A percentile compares a stretch with the other conserved stretches of the same genome.
Conservation (phyloP, 2,888 invertebrate species). For the Apamea sordens region DNA sequence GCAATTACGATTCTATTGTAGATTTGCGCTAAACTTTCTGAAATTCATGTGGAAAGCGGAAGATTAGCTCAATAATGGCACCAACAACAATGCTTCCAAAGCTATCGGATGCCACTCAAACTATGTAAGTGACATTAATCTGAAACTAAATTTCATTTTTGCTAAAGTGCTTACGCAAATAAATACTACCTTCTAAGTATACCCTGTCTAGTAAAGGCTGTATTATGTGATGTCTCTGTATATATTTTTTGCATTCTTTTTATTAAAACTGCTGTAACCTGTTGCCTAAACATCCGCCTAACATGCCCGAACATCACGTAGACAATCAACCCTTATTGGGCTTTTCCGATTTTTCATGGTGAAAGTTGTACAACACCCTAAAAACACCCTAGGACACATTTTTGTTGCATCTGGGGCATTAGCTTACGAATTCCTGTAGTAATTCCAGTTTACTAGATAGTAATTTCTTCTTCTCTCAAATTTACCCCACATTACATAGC, state of each 20-base stretch:
- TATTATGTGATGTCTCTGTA: background rate
- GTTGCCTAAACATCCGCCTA: slow-evolving; percentile 54
- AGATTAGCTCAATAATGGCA: slow-evolving; percentile 80
- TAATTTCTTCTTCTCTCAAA: slow-evolving; percentile 1
- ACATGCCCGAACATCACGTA: slow-evolving; percentile 51
- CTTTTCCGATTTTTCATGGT: slow-evolving; percentile 21
- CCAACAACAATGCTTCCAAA: slow-evolving; percentile 86
- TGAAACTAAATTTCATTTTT: slow-evolving; percentile 58
- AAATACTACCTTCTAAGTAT: slow-evolving; percentile 29
- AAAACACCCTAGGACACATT: background rate
- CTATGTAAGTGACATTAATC: slow-evolving; percentile 83
- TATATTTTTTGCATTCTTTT: background rate
- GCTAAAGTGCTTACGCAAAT: slow-evolving; percentile 55
- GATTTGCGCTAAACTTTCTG: slow-evolving; percentile 65
- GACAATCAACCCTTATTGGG: slow-evolving; percentile 28
- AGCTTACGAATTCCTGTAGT: background rate
- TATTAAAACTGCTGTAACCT: slow-evolving; percentile 52
- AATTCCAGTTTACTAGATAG: background rate
- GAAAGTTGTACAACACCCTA: slow-evolving; percentile 8
- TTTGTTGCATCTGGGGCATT: background rate
- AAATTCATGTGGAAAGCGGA: slow-evolving; percentile 82
- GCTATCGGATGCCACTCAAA: slow-evolving; percentile 86
- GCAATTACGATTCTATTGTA: slow-evolving; percentile 72
- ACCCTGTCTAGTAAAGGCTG: background rate
- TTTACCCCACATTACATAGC: background rate